A percentile compares a stretch with the other conserved stretches of the same genome.
Conservation (phyloP, 2,888 invertebrate species). For the Busseola fusca region DNA sequence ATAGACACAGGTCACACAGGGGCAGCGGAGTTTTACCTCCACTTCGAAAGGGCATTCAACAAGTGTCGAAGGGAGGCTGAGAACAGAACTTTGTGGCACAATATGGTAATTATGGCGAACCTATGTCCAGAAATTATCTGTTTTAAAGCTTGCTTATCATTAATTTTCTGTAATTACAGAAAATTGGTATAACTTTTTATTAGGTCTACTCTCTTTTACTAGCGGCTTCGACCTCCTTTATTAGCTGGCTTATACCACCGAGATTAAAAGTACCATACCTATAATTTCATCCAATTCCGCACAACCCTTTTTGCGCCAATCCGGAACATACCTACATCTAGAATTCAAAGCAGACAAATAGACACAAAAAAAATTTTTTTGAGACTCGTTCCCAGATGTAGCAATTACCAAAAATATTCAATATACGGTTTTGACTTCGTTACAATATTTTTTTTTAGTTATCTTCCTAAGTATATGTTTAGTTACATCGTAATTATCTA, state of each 20-base stretch:
- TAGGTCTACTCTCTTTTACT: background rate
- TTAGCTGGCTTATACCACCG: background rate
- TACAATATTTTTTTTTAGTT: background rate
- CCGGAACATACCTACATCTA: background rate
- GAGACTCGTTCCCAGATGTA: no score
- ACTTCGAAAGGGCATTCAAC: slow-evolving; percentile 34
- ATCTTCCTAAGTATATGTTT: background rate
- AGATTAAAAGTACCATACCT: no score
- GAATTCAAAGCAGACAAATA: background rate
- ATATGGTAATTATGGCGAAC: background rate
- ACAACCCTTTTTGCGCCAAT: background rate
- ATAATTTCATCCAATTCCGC: background rate
- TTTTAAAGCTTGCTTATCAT: background rate
- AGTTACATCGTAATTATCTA: background rate
- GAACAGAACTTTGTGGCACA: background rate
- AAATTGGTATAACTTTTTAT: background rate
- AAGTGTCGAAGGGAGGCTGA: slow-evolving; percentile 14
- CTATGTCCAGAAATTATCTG: background rate
- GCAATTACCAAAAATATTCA: background rate
- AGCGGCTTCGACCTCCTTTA: background rate
- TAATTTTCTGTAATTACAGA: background rate
- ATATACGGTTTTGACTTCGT: background rate
- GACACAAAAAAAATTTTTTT: background rate
- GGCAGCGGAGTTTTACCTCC: background rate
- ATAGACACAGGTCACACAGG: background rate